Evolutionary conservation across 2,888 invertebrate genomes (phyloP), one percentile per base, ranked within the genome.

Genomic region (Eumacrocentrus americanus): DNA sequence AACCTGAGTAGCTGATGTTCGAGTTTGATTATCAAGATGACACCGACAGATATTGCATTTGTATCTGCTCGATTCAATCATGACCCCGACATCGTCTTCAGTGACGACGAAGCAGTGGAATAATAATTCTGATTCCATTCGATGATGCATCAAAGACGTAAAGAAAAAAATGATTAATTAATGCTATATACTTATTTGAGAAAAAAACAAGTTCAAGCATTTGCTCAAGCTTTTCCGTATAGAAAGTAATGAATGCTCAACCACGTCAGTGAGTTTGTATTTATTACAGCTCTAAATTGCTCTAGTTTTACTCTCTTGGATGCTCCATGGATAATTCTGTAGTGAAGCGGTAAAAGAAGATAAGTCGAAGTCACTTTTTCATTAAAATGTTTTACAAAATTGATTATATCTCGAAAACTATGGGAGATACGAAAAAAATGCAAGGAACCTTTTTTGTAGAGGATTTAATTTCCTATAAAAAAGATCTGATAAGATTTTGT

Each of bases 1-100:
- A 6, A 5, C 1, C 34, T 20, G 16, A 7, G 42, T 42, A 3
- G 18, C 18, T 16, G 18, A 42, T 25, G 12, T 29, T 11, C 25
- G 25, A 34, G 14, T 14, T 48, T 29, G 9, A 48, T 48, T 29
- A 48, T 42, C 20, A 4, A 42, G 42, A 42, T 23, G 48, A 48
- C 29, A 16, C 23, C 12, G n/a, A n/a, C n/a, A 42, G 7, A 14
- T 14, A 42, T 42, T 18, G 42, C 9, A 11, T 16, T 42, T 42
- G 37, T 12, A 37, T 37, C 11, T 37, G 4, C 12, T 9, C 6
- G n/a, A 38, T 11, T 38, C 5, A 38, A 2, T 38, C 14, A 38
- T 38, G 38, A 38, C 38, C 38, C 38, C 38, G 38, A 38, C 38
- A 38, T 38, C 38, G 5, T 38, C 14, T 38, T n/a, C n/a, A n/a